Evolutionary conservation across 2,113 vertebrate genomes (phyloP).

Genomic region (Phaethon lepturus): DNA sequence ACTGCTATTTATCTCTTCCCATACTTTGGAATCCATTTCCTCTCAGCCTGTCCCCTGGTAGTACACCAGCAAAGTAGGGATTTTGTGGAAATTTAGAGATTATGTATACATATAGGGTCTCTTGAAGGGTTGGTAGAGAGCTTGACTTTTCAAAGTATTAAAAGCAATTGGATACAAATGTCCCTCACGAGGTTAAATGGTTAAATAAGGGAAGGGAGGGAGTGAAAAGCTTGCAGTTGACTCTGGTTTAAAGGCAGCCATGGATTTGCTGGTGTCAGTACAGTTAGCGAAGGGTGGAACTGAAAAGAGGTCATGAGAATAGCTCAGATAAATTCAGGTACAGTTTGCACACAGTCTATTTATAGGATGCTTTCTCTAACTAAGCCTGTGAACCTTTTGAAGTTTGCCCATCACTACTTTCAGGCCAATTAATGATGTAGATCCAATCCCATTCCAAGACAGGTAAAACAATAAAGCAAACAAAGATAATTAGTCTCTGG

Average conservation of each 20-base stretch:
- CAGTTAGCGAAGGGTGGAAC: background rate
- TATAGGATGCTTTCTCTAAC: slow-evolving; percentile 21
- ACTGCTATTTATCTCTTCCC: background rate
- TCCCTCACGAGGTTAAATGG: background rate
- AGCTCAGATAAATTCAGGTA: background rate
- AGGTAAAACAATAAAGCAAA: slow-evolving; percentile 59
- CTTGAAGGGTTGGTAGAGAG: background rate
- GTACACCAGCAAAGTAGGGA: background rate
- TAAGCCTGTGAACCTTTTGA: slow-evolving; percentile 59
- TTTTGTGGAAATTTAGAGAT: background rate
- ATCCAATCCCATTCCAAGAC: background rate
- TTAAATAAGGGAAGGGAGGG: background rate
- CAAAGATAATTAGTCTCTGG: slow-evolving; percentile 69
- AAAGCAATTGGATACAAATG: background rate
- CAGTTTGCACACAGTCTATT: slow-evolving; percentile 24
- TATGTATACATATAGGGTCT: background rate
- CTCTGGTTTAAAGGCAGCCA: background rate
- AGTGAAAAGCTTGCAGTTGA: background rate
- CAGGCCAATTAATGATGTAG: slow-evolving; percentile 42
- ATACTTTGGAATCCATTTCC: background rate
- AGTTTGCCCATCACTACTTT: slow-evolving; percentile 39
- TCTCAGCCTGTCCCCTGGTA: background rate
- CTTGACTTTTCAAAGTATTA: background rate
- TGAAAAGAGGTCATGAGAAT: slow-evolving; percentile 11
- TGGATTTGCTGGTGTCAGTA: background rate